phyloP scores from a whole-genome alignment of 1,140 invertebrate species.

The Phocides pigmalion region DNA sequence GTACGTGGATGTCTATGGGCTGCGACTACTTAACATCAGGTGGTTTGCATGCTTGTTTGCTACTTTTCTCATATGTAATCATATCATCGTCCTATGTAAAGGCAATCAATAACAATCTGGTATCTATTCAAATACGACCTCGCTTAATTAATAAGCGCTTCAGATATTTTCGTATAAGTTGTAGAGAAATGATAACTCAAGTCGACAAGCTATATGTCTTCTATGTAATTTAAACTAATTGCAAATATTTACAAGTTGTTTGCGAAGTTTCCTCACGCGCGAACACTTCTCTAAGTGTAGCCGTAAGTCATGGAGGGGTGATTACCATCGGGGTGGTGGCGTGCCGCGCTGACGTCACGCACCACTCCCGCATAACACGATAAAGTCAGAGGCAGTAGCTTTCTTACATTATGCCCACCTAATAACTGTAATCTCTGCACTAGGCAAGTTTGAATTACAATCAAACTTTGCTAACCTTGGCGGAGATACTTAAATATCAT shows the following conservation, averaged over 20 bases:
- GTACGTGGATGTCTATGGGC: no score
- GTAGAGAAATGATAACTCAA: no score
- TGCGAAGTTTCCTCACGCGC: conserved; percentile 6
- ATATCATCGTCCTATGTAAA: no score
- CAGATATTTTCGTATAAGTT: no score
- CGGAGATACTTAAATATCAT: conserved; percentile 26
- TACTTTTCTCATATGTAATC: no score
- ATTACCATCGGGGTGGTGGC: conserved; percentile 58
- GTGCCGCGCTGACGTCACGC: conserved; percentile 60
- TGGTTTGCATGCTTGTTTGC: no score
- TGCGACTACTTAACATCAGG: no score
- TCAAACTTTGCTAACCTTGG: conserved; percentile 39
- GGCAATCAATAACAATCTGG: no score
- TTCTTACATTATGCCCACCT: conserved; percentile 41
- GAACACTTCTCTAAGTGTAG: conserved; percentile 22
- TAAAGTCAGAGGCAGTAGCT: conserved; percentile 39
- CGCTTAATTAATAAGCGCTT: no score
- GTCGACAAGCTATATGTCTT: neutral
- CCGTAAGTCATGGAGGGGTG: conserved; percentile 50
- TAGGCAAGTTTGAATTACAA: conserved; percentile 26
- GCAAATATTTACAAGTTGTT: conserved; percentile 16
- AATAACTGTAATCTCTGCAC: conserved; percentile 38
- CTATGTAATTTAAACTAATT: conserved; percentile 11
- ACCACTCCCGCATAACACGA: conserved; percentile 42
- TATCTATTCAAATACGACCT: no score